Conservation (phyloP, 1,140 invertebrate genomes). For the Rhopalosiphum maidis region DNA sequence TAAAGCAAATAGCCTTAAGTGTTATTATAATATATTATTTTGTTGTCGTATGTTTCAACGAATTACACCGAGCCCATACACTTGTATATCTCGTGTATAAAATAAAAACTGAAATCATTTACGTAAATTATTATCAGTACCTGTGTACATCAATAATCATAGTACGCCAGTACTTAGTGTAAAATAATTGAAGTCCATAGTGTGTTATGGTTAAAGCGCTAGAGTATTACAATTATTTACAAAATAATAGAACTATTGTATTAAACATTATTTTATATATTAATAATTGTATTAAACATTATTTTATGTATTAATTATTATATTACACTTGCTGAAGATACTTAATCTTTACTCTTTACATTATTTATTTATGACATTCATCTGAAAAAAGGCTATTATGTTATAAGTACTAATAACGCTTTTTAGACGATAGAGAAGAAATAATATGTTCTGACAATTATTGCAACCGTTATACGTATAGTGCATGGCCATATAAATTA, state of each 20-base stretch:
- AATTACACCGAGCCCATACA: background rate
- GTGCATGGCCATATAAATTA: background rate
- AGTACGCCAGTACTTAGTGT: too few relatives aligned
- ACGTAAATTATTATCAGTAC: background rate
- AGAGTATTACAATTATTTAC: too few relatives aligned
- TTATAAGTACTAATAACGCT: too few relatives aligned
- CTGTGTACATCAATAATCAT: too few relatives aligned
- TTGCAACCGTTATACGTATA: background rate
- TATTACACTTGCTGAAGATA: too few relatives aligned
- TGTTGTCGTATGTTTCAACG: background rate
- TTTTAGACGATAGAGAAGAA: background rate
- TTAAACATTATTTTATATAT: too few relatives aligned
- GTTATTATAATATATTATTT: background rate
- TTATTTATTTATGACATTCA: background rate
- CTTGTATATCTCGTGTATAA: background rate
- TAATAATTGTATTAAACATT: too few relatives aligned
- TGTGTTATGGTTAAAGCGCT: too few relatives aligned
- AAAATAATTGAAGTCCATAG: background rate
- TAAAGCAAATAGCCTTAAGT: background rate
- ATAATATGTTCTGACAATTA: background rate
- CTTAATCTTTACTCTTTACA: too few relatives aligned
- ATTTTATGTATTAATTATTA: too few relatives aligned
- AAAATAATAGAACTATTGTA: too few relatives aligned
- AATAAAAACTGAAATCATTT: too few relatives aligned
- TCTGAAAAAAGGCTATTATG: background rate